Base-by-base conservation (phyloP, 1,140 invertebrate species). In the Drosophila lini region DNA sequence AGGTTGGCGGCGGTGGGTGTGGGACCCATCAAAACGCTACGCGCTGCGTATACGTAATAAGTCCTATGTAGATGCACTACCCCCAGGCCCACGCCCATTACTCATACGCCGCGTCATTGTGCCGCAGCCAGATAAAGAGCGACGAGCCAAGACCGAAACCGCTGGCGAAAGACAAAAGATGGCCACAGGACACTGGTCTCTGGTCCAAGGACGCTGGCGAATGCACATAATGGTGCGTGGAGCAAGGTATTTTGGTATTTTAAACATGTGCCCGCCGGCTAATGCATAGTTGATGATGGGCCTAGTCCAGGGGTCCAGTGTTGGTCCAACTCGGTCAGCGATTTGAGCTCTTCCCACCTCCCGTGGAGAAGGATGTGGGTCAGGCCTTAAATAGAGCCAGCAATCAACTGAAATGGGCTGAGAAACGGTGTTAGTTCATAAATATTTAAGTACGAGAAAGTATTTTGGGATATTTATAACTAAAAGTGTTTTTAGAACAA, bases 221-320 rank as follows among this genome's bases (percentile, higher is more conserved):
- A 69, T 75, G 64, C 76, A 80, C 67, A 83, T 73, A 73, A 84
- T 78, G 52, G 41, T 75, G 79, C 74, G 78, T 74, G 78, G 78
- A 74, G 64, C 64, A 71, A 80, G 84, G 76, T 83, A 77, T 88
- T 86, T 86, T 83, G 73, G 83, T 86, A 86, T 86, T 86, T 88
- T 74, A 82, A 83, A 70, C 83, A 86, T 86, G 83, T 80, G 70
- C 83, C 67, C 64, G 47, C 52, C 76, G 77, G 80, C 83, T 86
- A 86, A 86, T 86, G 83, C 83, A 86, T 86, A 88, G 83, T 86
- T 86, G 86, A 86, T 86, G 86, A 86, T 86, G 83, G 83, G 65
- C 61, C 52, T 53, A 40, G 34, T 38, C 52, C 34, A 44, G 11
- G 58, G 58, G 76, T 71, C 79, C 73, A 86, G 82, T 88, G 83